These are phyloP conservation scores for Pogona vitticeps DNA, from an alignment of 2,113 vertebrate species.

Conservation along the genomic window DNA sequence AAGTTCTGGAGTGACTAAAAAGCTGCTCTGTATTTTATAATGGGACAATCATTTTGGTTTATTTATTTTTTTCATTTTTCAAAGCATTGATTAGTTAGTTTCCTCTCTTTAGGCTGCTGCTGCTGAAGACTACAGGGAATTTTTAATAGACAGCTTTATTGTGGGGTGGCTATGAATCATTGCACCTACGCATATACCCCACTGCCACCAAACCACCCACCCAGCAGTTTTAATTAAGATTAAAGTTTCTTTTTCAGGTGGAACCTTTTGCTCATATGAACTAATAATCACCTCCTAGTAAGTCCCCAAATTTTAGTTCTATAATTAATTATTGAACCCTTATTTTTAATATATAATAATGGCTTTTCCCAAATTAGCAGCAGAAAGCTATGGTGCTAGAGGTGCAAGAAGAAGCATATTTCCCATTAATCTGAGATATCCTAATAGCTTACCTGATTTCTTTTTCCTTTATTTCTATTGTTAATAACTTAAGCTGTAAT, in stretches of 20 bases:
- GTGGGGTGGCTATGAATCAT: neutral
- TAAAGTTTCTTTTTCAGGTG: neutral
- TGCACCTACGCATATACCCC: neutral
- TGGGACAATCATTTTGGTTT: too few species aligned
- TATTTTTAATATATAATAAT: neutral
- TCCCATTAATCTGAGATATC: neutral
- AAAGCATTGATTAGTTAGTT: conserved; percentile 44
- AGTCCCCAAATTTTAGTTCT: neutral
- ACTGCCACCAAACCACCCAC: neutral
- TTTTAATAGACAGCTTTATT: conserved; percentile 20
- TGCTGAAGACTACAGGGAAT: conserved; percentile 66
- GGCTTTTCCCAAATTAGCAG: neutral
- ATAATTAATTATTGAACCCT: neutral
- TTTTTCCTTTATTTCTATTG: too few species aligned
- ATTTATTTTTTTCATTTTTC: neutral
- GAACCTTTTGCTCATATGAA: neutral
- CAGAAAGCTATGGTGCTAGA: neutral
- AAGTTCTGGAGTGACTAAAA: too few species aligned
- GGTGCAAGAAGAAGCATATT: neutral
- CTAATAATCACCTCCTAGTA: neutral
- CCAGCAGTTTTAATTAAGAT: conserved; percentile 47
- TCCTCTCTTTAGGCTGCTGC: conserved; percentile 60
- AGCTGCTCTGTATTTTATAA: neutral
- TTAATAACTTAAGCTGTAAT: neutral
- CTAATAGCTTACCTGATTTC: neutral